These are phyloP conservation scores for Ophioninae sp. DNA, from an alignment of 2,888 invertebrate species.

Conservation along the genomic window DNA sequence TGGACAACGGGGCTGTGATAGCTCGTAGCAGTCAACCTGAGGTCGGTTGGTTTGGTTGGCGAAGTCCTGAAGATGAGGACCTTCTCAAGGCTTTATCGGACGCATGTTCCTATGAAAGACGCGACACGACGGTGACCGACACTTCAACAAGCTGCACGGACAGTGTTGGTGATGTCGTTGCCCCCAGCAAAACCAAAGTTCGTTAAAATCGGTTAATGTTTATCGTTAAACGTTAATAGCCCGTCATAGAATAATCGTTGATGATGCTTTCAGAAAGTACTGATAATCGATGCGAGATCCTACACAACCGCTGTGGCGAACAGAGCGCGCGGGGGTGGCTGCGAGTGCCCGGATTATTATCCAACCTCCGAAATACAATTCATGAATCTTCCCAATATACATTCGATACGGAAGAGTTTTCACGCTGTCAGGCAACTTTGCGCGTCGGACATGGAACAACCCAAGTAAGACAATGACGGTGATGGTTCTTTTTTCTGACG, in stretches of 20 bases:
- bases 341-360: constrained; percentile 98
- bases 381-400: constrained; percentile 98
- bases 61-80: constrained; percentile 94
- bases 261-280: constrained; percentile 84
- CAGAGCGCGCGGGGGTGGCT: constrained; percentile 97
- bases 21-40: constrained; percentile 97
- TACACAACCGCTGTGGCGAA: constrained; percentile 98
- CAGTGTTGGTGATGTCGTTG: constrained; percentile 69
- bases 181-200: constrained; percentile 73
- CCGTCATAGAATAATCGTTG: neutral
- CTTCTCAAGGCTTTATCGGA: constrained; percentile 91
- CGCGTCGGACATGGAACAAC: constrained; percentile 89
- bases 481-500: neutral
- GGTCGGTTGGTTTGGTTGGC: constrained; percentile 97
- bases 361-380: constrained; percentile 97
- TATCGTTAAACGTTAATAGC: neutral
- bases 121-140: constrained; percentile 80
- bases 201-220: constrained; percentile 27
- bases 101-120: constrained; percentile 89
- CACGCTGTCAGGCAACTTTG: constrained; percentile 91
- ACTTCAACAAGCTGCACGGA: constrained; percentile 74
- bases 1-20: constrained; percentile 94
- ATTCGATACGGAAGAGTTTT: constrained; percentile 96
- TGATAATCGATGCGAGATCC: constrained; percentile 97
- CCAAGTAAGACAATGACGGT: constrained; percentile 84